A percentile compares a stretch with the other conserved stretches of the same genome.
These are phyloP conservation scores for Olivierus martensii DNA, from an alignment of 1,140 invertebrate species.

Conservation along the genomic window DNA sequence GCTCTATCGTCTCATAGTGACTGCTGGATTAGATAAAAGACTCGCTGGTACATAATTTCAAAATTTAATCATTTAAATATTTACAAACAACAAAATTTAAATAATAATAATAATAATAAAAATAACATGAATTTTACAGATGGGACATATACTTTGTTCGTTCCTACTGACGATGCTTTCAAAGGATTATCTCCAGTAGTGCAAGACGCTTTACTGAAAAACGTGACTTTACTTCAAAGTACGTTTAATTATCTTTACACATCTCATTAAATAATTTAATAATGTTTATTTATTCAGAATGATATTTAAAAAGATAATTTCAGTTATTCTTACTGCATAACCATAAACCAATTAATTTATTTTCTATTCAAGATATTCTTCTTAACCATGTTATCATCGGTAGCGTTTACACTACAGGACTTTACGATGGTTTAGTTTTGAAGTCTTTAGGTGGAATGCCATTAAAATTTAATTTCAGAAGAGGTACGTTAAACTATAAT, in stretches of 20 bases:
- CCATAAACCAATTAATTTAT: too few species aligned
- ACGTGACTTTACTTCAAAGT: constrained; percentile 15
- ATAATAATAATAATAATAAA: too few species aligned
- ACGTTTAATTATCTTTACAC: background rate
- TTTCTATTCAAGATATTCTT: constrained; percentile 60
- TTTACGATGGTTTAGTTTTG: constrained; percentile 12
- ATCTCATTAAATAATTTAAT: background rate
- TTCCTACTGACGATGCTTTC: constrained; percentile 30
- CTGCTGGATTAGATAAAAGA: constrained; percentile 19
- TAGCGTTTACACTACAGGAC: constrained; percentile 5
- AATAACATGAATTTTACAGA: constrained; percentile 1
- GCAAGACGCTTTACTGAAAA: constrained; percentile 14
- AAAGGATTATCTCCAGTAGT: constrained; percentile 22
- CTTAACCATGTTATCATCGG: constrained; percentile 16
- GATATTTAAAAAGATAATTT: too few species aligned
- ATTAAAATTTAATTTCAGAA: constrained; percentile 12
- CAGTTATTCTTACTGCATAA: too few species aligned
- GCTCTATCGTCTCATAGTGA: constrained; percentile 16
- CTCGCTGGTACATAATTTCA: constrained; percentile 23
- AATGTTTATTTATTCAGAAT: too few species aligned
- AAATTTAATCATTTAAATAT: too few species aligned
- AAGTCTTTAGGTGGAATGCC: constrained; percentile 13
- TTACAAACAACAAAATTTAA: background rate
- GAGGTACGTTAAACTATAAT: too few species aligned
- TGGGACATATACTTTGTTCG: constrained; percentile 29